Conservation (phyloP, 2,888 invertebrate species). For the Nephrotoma guestfalica region DNA sequence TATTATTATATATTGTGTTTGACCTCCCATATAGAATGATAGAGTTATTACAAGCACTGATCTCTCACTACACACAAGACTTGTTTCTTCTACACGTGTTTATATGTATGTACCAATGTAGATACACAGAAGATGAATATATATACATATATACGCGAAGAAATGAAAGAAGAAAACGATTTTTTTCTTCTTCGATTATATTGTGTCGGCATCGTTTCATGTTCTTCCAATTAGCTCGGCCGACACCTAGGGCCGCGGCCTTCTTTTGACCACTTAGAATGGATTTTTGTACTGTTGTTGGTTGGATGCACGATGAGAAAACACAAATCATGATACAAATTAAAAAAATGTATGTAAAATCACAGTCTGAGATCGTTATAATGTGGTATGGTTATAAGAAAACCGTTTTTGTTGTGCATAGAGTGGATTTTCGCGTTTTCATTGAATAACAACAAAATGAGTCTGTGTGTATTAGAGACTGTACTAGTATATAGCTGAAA, state of each 20-base stretch:
- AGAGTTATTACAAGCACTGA: conserved; percentile 29
- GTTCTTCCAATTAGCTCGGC: conserved; percentile 33
- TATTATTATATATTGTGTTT: conserved; percentile 7
- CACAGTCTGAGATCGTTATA: not conserved
- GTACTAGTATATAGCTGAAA: not conserved
- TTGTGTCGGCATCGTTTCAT: conserved; percentile 32
- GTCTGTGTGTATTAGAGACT: not conserved
- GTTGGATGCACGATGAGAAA: not conserved
- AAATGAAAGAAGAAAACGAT: not conserved
- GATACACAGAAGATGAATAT: not conserved
- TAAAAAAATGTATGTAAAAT: not conserved
- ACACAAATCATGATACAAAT: not conserved
- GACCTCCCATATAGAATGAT: conserved; percentile 32
- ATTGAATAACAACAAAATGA: not conserved
- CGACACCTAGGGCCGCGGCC: conserved; percentile 30
- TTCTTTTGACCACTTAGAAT: conserved; percentile 16
- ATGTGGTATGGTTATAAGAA: not conserved
- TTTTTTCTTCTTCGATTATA: conserved; percentile 13
- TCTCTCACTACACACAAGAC: conserved; percentile 7
- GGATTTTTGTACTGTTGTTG: conserved; percentile 7
- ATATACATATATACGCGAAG: not conserved
- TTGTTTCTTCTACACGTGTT: not conserved
- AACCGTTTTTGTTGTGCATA: not conserved
- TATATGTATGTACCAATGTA: not conserved
- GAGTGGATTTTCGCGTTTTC: not conserved